A percentile compares a stretch with the other conserved stretches of the same genome.
phyloP scores from a whole-genome alignment of 2,888 invertebrate species.

The Lochmaea capreae region DNA sequence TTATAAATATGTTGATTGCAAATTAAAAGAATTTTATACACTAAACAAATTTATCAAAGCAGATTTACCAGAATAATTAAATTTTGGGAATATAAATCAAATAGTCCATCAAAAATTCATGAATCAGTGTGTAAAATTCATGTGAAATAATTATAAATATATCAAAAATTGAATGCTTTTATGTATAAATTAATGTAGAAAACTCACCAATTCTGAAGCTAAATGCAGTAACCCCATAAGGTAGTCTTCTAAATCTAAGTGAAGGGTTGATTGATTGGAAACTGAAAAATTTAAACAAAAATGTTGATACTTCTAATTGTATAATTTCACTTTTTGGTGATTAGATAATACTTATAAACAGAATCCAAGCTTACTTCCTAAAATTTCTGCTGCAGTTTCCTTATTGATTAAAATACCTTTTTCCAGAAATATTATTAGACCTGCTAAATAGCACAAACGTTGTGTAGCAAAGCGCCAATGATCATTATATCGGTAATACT shows the following conservation, averaged over 20 bases:
- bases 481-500: constrained; percentile 90
- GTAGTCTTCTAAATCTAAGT: constrained; percentile 92
- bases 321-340: background rate
- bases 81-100: too few species aligned
- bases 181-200: background rate
- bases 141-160: background rate
- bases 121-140: background rate
- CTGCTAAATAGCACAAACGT: constrained; percentile 80
- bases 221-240: constrained; percentile 85
- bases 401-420: constrained; percentile 79
- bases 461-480: constrained; percentile 89
- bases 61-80: too few species aligned
- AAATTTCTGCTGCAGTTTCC: constrained; percentile 79
- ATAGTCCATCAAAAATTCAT: too few species aligned
- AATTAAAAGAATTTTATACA: too few species aligned
- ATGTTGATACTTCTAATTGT: background rate
- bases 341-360: too few species aligned
- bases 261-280: constrained; percentile 81
- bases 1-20: too few species aligned
- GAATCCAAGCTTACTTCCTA: constrained; percentile 73
- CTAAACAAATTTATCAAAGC: too few species aligned
- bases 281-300: constrained; percentile 68
- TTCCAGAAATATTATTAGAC: constrained; percentile 85
- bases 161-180: background rate
- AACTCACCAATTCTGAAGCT: constrained; percentile 83